phyloP scores from a whole-genome alignment of 2,888 invertebrate species.

The Ditula angustiorana region DNA sequence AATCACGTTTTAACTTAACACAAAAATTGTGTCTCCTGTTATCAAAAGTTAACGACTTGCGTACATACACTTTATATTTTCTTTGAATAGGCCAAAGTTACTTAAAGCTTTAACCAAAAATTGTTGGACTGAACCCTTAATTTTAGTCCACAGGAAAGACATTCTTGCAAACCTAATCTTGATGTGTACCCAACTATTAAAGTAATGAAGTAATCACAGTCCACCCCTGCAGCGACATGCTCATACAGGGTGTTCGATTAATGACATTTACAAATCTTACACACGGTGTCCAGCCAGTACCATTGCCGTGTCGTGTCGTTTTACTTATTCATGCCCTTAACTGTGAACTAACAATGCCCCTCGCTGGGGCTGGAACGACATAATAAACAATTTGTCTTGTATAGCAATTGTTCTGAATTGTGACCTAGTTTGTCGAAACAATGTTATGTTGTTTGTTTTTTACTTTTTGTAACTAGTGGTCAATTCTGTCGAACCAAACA shows the following conservation, averaged over 20 bases:
- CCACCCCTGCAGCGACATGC: conserved; percentile 34
- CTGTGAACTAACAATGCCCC: conserved; percentile 1
- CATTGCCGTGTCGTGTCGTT: conserved; percentile 47
- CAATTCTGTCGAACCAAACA: too few species aligned
- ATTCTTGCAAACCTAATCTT: too few species aligned
- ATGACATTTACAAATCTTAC: conserved; percentile 49
- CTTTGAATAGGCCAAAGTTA: too few species aligned
- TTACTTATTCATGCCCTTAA: conserved; percentile 31
- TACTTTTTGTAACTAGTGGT: background rate
- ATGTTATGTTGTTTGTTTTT: background rate
- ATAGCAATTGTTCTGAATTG: conserved; percentile 2
- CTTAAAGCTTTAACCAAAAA: too few species aligned
- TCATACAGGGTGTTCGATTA: conserved; percentile 40
- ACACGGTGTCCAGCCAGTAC: conserved; percentile 44
- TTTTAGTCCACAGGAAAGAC: too few species aligned
- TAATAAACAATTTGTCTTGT: conserved; percentile 28
- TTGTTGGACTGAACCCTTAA: too few species aligned
- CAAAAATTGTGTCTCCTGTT: too few species aligned
- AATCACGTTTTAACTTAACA: background rate
- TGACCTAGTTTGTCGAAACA: conserved; percentile 15
- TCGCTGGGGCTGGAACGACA: conserved; percentile 12
- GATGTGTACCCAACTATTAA: too few species aligned
- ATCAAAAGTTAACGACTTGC: too few species aligned
- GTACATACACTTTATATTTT: too few species aligned
- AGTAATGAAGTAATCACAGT: conserved; percentile 21